Evolutionary conservation across 1,140 invertebrate genomes (phyloP), one percentile per base, ranked within the genome.

Genomic region (Drosophila leontia): DNA sequence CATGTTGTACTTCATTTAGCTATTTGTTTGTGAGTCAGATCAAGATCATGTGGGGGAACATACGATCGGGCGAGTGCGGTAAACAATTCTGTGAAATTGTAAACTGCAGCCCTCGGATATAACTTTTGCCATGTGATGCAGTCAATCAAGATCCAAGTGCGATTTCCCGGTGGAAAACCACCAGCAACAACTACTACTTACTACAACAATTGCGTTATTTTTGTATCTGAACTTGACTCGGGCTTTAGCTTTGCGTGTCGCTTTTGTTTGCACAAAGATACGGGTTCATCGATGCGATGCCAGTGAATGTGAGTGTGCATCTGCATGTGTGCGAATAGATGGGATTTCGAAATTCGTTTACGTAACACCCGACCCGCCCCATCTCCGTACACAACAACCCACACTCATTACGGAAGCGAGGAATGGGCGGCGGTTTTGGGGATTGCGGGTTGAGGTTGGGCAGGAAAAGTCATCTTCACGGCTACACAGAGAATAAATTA

Each of bases 341-440:
- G 75, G 68, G 67, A 88, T 80, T 88, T 75, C 37, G 58, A 84
- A 88, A 84, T 78, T 75, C 67, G 60, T 84, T 84, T 84, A 81
- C 82, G 82, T 84, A 85, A 85, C 77, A 45, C 53, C 53, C 34
- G 34, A 37, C 45, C 70, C 48, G 62, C 34, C 37, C 48, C 47
- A 42, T 39, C 47, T 41, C 51, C 37, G 26, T 48, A 37, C 19
- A 59, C 57, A 42, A 59, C 57, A 42, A 29, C 77, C 51, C 42
- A 62, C 42, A 64, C 44, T 44, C 17, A 26, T 41, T 62, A 39
- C 44, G 65, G 45, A 76, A 70, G 47, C 69, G 42, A 45, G 55
- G 55, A 68, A 74, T 45, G 75, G 77, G 53, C 53, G 53, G 53
- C 53, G 51, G 51, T 55, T 55, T 37, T 37, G 17, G 34, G 34